Percentiles rank a stretch among this genome's conserved stretches.
Conservation (phyloP, 1,140 invertebrate species). For the Lucilia cuprina region DNA sequence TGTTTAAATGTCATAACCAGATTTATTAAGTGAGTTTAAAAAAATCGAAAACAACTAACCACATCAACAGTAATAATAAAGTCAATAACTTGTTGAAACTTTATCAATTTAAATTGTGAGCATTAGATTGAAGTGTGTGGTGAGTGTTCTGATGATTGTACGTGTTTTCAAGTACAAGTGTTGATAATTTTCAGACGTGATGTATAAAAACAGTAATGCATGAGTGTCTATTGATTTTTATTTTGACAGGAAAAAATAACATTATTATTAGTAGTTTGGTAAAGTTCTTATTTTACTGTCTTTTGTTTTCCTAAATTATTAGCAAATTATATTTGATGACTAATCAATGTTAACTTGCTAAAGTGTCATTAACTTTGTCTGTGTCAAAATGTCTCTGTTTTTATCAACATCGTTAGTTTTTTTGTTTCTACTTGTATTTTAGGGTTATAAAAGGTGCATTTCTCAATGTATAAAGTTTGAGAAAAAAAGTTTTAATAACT, state of each 20-base stretch:
- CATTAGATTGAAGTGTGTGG: neutral
- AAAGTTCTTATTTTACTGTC: neutral
- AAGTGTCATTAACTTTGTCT: neutral
- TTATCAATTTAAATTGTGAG: neutral
- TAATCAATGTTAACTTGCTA: slow-evolving; percentile 2
- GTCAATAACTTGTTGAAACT: neutral
- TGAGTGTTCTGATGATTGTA: neutral
- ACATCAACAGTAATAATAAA: neutral
- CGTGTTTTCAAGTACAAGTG: neutral
- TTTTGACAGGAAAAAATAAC: neutral
- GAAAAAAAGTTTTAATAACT: neutral
- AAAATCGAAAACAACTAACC: too few relatives aligned
- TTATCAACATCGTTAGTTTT: neutral
- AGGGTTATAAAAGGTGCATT: too few relatives aligned
- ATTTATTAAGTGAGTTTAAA: neutral
- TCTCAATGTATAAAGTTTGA: neutral
- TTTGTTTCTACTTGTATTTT: too few relatives aligned
- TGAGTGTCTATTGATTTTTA: neutral
- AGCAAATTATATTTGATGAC: neutral
- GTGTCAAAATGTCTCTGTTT: neutral
- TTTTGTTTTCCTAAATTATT: neutral
- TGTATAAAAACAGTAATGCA: neutral
- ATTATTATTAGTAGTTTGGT: neutral
- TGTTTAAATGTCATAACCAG: neutral
- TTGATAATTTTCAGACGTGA: too few relatives aligned